Evolutionary conservation across 2,113 vertebrate genomes (phyloP).

Genomic region (Dascyllus trimaculatus): DNA sequence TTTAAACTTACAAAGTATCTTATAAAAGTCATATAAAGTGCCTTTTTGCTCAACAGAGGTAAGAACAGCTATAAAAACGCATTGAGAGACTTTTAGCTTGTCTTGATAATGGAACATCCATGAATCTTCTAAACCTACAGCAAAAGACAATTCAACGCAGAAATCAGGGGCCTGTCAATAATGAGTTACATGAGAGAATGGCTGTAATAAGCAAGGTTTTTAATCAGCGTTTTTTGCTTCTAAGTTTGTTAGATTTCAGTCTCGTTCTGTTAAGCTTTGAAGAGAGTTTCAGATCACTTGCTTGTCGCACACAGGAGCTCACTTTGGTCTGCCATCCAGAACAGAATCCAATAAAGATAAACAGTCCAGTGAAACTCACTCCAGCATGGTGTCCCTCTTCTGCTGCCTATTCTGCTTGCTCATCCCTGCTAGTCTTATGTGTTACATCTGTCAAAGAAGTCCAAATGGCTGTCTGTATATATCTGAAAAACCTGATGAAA

Average conservation of each 20-base stretch:
- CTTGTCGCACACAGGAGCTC: constrained; percentile 37
- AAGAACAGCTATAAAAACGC: no score
- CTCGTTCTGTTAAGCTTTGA: constrained; percentile 9
- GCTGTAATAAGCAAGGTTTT: not conserved
- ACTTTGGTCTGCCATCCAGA: constrained; percentile 29
- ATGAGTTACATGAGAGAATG: not conserved
- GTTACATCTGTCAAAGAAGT: constrained; percentile 8
- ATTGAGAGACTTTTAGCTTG: not conserved
- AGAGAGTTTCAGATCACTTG: constrained; percentile 37
- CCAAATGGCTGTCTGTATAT: constrained; percentile 1
- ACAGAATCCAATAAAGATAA: constrained; percentile 55
- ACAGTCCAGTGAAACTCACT: constrained; percentile 37
- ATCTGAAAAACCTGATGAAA: not conserved
- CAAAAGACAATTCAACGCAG: not conserved
- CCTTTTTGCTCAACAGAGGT: no score
- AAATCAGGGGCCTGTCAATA: not conserved
- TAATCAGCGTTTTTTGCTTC: constrained; percentile 14
- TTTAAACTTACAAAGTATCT: no score
- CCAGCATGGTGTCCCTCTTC: constrained; percentile 30
- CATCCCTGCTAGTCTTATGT: not conserved
- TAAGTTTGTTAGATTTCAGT: not conserved
- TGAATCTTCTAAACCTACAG: not conserved
- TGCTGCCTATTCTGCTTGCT: not conserved
- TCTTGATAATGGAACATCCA: not conserved
- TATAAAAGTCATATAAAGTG: no score